Evolutionary conservation across 2,888 invertebrate species (phyloP).

Genomic region (Endomychus coccineus): DNA sequence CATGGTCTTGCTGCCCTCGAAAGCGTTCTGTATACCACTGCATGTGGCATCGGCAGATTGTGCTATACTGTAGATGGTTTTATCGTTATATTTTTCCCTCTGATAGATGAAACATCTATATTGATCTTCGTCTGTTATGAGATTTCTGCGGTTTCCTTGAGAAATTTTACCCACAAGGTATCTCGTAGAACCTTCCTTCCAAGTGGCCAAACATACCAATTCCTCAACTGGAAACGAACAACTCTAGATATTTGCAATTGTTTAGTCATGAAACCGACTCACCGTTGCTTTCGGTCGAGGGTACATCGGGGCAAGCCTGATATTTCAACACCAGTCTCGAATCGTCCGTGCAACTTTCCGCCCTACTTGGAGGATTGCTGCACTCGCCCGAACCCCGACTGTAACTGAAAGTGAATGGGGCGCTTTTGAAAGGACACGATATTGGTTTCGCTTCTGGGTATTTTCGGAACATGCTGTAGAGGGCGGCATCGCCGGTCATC

Average conservation of each 20-base stretch:
- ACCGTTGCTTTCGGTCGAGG: slow-evolving; percentile 72
- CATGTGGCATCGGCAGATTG: slow-evolving; percentile 77
- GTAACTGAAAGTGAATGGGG: slow-evolving; percentile 76
- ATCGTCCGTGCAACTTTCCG: slow-evolving; percentile 78
- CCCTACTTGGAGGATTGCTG: slow-evolving; percentile 64
- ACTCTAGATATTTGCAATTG: not conserved
- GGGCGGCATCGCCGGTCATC: slow-evolving; percentile 63
- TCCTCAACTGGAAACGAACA: slow-evolving; percentile 59
- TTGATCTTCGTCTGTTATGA: slow-evolving; percentile 64
- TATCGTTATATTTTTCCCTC: slow-evolving; percentile 44
- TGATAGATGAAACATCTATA: slow-evolving; percentile 80
- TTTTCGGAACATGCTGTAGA: slow-evolving; percentile 69
- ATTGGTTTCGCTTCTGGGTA: slow-evolving; percentile 58
- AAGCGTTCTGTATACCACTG: slow-evolving; percentile 65
- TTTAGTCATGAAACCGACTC: slow-evolving; percentile 26
- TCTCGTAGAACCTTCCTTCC: slow-evolving; percentile 76
- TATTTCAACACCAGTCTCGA: slow-evolving; percentile 71
- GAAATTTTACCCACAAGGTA: slow-evolving; percentile 68
- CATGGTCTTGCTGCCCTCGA: slow-evolving; percentile 73
- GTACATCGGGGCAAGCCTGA: slow-evolving; percentile 75
- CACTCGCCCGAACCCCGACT: slow-evolving; percentile 69
- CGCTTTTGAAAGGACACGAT: slow-evolving; percentile 70
- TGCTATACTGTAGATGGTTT: slow-evolving; percentile 58
- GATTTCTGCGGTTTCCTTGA: slow-evolving; percentile 53
- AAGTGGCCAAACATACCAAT: slow-evolving; percentile 70